phyloP scores from a whole-genome alignment of 2,113 vertebrate species.

The Okapia johnstoni region DNA sequence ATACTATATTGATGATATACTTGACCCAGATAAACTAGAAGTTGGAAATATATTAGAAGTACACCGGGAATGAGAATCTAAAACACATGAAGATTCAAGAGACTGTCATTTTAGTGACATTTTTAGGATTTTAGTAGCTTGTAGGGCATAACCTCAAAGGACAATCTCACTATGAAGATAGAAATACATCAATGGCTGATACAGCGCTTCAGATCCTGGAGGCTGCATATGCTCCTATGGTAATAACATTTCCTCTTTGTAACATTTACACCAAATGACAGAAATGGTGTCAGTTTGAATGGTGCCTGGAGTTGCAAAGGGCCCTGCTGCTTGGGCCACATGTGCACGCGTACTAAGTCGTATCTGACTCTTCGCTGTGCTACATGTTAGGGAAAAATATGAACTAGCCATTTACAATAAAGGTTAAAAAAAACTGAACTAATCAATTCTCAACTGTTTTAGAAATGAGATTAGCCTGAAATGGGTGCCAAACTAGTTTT shows the following conservation, averaged over 20 bases:
- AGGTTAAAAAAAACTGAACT: background rate
- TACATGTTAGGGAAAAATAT: background rate
- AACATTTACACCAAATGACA: background rate
- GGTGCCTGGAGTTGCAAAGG: background rate
- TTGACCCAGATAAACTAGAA: background rate
- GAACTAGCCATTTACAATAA: background rate
- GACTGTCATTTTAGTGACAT: background rate
- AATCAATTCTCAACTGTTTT: background rate
- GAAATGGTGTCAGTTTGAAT: background rate
- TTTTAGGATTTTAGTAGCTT: background rate
- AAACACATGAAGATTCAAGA: background rate
- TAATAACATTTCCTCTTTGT: background rate
- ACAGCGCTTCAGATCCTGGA: background rate
- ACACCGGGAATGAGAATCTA: background rate
- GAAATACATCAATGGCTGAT: background rate
- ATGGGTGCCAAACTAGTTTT: too few relatives aligned
- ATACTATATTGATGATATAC: background rate
- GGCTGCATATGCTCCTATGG: background rate
- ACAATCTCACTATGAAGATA: background rate
- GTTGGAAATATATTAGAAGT: background rate
- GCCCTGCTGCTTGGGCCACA: background rate
- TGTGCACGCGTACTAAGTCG: rapidly evolving
- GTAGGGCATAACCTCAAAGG: background rate
- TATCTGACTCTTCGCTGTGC: background rate
- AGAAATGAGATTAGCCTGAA: too few relatives aligned